Percentiles rank a stretch among this genome's conserved stretches.
phyloP scores from a whole-genome alignment of 2,797 vertebrate genomes.

The Arctocebus calabarensis region DNA sequence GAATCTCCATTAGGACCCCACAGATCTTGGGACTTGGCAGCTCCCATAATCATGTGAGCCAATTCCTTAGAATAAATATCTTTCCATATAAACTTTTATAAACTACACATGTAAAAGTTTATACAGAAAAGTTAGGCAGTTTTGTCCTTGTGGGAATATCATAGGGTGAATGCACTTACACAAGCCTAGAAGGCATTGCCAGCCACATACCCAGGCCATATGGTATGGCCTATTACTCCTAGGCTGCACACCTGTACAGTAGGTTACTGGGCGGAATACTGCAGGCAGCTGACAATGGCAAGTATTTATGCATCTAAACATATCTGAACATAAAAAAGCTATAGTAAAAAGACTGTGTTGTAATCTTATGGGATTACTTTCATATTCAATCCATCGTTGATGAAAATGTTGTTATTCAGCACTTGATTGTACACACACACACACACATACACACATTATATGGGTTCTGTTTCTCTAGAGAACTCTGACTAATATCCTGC shows the following conservation, averaged over 20 bases:
- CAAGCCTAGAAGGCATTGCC: background rate
- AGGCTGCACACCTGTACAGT: background rate
- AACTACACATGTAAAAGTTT: background rate
- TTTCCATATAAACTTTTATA: background rate
- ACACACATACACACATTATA: background rate
- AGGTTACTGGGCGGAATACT: background rate
- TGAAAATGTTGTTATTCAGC: background rate
- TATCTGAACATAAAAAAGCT: background rate
- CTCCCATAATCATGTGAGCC: background rate
- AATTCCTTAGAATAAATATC: background rate
- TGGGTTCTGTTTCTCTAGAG: background rate
- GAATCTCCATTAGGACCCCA: background rate
- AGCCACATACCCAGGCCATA: background rate
- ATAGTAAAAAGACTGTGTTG: background rate
- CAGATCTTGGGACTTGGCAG: background rate
- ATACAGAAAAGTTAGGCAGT: background rate
- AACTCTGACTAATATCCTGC: background rate
- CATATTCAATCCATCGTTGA: background rate
- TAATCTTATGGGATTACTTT: background rate
- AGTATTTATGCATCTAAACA: background rate
- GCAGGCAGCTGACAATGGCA: background rate
- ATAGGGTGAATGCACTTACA: background rate
- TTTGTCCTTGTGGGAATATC: background rate
- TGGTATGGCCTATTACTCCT: background rate
- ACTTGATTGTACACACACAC: background rate